These are phyloP conservation scores for Carollia perspicillata DNA, from an alignment of 2,113 vertebrate genomes.

Conservation along the genomic window DNA sequence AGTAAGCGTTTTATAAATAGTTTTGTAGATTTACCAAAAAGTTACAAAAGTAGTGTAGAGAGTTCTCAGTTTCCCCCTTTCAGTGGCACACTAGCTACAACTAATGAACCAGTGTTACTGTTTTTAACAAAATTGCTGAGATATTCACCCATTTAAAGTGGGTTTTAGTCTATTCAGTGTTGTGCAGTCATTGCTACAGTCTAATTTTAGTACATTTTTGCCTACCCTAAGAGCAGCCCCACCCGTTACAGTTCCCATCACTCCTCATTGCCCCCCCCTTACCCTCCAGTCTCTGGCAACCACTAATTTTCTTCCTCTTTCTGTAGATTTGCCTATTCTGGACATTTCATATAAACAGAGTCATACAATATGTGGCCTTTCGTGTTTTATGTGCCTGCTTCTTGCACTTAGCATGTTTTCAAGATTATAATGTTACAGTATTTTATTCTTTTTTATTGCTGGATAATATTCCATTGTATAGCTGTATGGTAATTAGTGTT, in stretches of 20 bases:
- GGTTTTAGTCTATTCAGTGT: neutral
- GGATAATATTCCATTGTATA: neutral
- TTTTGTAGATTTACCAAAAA: neutral
- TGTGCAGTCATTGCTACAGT: neutral
- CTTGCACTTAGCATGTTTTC: neutral
- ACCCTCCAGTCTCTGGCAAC: neutral
- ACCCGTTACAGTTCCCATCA: neutral
- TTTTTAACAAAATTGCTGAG: neutral
- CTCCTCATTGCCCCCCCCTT: too few relatives aligned
- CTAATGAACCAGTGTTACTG: neutral
- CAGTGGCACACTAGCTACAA: neutral
- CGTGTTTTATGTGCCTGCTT: neutral
- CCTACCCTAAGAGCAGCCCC: neutral
- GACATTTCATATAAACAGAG: neutral
- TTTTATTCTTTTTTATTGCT: neutral
- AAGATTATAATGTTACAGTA: neutral
- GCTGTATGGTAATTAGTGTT: neutral
- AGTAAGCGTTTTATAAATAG: neutral
- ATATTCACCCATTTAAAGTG: neutral
- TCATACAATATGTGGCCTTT: neutral
- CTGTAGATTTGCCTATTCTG: neutral
- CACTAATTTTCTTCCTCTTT: neutral
- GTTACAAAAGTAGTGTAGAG: neutral
- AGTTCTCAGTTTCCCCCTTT: neutral
- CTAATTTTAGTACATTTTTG: conserved; percentile 25